Evolutionary conservation across 1,140 invertebrate genomes (phyloP), one percentile per base, ranked within the genome.

Genomic region (Cotesia vestalis): DNA sequence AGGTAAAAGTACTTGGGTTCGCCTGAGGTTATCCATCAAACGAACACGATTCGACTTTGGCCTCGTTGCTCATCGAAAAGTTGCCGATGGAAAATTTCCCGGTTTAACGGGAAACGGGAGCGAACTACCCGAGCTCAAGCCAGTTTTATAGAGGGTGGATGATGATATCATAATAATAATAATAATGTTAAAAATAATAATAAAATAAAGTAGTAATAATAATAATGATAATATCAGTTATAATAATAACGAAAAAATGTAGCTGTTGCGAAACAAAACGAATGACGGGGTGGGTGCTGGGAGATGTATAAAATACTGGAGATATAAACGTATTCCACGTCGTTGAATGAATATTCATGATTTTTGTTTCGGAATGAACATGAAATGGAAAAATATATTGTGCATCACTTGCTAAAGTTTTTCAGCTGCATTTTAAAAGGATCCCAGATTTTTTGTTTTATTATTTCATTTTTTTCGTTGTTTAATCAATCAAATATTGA

Each of bases 21-120:
- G 70, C 69, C 73, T 66, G 34, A 64, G 73, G 73, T 75, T 71
- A 75, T 75, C 73, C 73, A 75, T 75, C 73, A 75, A 75, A 75
- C 70, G 57, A 68, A 68, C 72, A 69, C 69, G 69, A 74, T 71
- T 74, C 69, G 69, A 71, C 69, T 74, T 66, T 40, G 68, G 57
- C 67, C 72, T 70, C 61, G 46, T 69, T 59, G 62, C 60, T 73
- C 72, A 70, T 70, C 67, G 72, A 73, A 69, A 67, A 63, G 52
- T 69, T 69, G 2, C 38, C 71, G 59, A 73, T 64, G 57, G 57
- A 59, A 69, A 73, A 67, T 51, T 72, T 53, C 34, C 34, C 53
- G 66, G 40, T 46, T 46, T 46, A 46, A 46, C 40, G 40, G 40
- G 9, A 55, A 53, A 35, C 35, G 36, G 27, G 63, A 66, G 36